Conservation (phyloP, 2,888 invertebrate species). For the Drosophila neotestacea region DNA sequence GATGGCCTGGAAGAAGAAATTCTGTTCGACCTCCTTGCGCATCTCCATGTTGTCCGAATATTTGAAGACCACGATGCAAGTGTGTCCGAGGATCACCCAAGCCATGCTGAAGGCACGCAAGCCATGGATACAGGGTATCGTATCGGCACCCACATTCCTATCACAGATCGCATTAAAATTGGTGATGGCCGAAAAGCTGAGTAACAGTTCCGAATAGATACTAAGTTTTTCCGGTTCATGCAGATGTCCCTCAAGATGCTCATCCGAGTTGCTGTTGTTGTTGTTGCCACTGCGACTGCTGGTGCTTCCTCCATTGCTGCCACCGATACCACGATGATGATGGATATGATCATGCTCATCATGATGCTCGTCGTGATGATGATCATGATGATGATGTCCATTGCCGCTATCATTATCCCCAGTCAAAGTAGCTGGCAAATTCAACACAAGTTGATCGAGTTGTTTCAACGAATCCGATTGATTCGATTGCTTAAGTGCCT, state of each 20-base stretch:
- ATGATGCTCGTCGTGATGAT: constrained; percentile 38
- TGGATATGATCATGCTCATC: constrained; percentile 26
- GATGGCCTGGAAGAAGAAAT: constrained; percentile 92
- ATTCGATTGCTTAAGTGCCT: constrained; percentile 60
- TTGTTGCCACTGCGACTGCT: constrained; percentile 5
- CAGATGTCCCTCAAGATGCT: constrained; percentile 86
- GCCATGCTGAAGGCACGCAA: constrained; percentile 89
- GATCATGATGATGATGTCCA: constrained; percentile 60
- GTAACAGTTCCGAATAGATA: constrained; percentile 87
- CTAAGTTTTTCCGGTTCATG: constrained; percentile 86
- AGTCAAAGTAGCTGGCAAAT: constrained; percentile 83
- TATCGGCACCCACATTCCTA: constrained; percentile 92
- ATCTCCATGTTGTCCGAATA: constrained; percentile 93
- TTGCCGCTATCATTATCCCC: constrained; percentile 84
- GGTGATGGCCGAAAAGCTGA: constrained; percentile 92
- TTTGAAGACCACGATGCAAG: constrained; percentile 92
- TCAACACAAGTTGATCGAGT: constrained; percentile 83
- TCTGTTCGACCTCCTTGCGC: constrained; percentile 90
- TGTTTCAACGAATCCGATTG: constrained; percentile 79
- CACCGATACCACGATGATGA: constrained; percentile 11
- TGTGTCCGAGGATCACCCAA: constrained; percentile 91
- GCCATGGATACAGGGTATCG: constrained; percentile 91
- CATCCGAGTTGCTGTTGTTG: constrained; percentile 86
- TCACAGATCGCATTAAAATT: constrained; percentile 93
- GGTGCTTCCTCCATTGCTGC: constrained; percentile 24